Base-by-base conservation (phyloP, 2,888 invertebrate species). In the Hirtodrosophila trivittata region DNA sequence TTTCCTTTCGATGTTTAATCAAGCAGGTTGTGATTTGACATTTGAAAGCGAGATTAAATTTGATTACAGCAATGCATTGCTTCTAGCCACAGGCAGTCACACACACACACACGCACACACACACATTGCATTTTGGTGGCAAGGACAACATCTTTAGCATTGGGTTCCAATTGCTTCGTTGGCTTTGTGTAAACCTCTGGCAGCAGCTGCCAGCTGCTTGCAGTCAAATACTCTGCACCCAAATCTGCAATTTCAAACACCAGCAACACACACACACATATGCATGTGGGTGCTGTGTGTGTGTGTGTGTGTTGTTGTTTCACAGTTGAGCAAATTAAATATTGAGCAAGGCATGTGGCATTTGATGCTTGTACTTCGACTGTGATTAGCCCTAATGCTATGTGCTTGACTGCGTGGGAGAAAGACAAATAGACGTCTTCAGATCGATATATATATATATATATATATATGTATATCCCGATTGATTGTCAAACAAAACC, bases 21-120 rank as follows among this genome's bases (percentile, higher is more conserved):
- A 69, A 56, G 57, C 62, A 52, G 66, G 42, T 67, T 55, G 60
- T 51, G 64, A 68, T 78, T 76, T 78, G 76, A 77, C 70, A 74
- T 77, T 75, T 73, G 67, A 58, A 63, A 67, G 68, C 71, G 65
- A 75, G 73, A 72, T 77, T 73, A 77, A 70, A 75, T 75, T 75
- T 67, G 81, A 74, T 74, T 74, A 52, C 13, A 33, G 18, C 18
- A 21, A 21, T 56, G 66, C 66, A 50, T 66, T 57, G 54, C 68
- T 35, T 9, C 46, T 33, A 56, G 63, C 51, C 37, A 56, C 38
- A 38, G 33, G 33, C 37, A 37, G 1, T 3, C 18, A 59, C 3
- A 16, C 12, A 37, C 16, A 43, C 18, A 21, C 35, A 16, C 14
- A 25, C 38, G 35, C 18, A 18, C 14, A 26, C 43, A 32, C 42